Base-by-base conservation (phyloP, 2,113 vertebrate genomes). In the Alectura lathami region DNA sequence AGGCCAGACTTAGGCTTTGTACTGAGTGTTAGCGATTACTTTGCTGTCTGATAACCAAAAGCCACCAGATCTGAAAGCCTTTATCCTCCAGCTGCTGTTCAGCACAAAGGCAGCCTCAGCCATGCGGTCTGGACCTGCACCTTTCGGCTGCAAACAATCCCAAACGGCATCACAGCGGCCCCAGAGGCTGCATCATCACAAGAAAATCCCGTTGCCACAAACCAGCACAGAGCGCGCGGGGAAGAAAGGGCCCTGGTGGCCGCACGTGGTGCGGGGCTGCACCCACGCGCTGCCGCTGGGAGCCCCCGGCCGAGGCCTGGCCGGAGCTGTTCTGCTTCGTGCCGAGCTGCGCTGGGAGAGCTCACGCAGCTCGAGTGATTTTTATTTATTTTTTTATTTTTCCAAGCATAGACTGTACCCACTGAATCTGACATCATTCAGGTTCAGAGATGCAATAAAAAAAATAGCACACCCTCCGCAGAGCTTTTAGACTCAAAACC, bases 401-500 rank as follows among this genome's bases (percentile, higher is more conserved):
- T 4, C 18, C 43, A 59, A 77, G 60, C 73, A 83, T 64, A 86
- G 73, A 22, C 77, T 84, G 80, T 64, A 73, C 81, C 83, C 69
- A 21, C 38, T 83, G 43, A 81, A 74, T 68, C 56, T 51, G 51
- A 77, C 76, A 81, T 29, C 53, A 88, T 42, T 57, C 47, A 73
- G 88, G 68, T 63, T 83, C 50, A 74, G 83, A 83, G 42, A 70
- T 34, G 69, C 59, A 77, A 47, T 81, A 88, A 93, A 57, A 83
- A 91, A 86, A 89, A 73, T 42, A 90, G 80, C 68, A 86, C 56
- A 84, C 29, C 80, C 69, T 80, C 93, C 86, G 38, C 92, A 78
- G 54, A 86, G 83, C 68, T 90, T 89, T 88, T 50, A 88, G 80
- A 88, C 83, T 86, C 80, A 73, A 96, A 88, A 75, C 83, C 83